These are phyloP conservation scores for Patella caerulea DNA, from an alignment of 2,888 invertebrate genomes.

Conservation along the genomic window DNA sequence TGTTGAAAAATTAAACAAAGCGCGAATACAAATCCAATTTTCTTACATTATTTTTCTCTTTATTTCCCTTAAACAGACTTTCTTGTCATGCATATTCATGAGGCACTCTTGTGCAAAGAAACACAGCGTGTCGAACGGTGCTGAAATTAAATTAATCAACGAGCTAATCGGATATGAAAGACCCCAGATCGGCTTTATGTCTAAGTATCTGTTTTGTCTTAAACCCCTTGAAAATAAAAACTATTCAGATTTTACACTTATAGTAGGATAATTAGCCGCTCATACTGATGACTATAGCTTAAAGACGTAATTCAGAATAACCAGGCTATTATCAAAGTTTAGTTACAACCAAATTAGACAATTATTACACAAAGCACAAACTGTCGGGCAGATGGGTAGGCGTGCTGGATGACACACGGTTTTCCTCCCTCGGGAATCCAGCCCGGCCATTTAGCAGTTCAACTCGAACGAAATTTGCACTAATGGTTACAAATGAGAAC, in stretches of 20 bases:
- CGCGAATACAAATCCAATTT: neutral
- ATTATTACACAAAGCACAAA: neutral
- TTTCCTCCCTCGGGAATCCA: neutral
- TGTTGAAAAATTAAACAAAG: conserved; percentile 2
- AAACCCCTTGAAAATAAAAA: neutral
- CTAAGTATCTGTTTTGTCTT: conserved; percentile 5
- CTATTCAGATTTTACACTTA: neutral
- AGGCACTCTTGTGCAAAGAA: conserved; percentile 1
- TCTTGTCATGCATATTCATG: conserved; percentile 5
- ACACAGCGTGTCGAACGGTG: neutral
- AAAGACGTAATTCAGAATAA: no score
- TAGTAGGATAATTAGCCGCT: neutral
- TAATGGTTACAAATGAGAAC: conserved; percentile 10
- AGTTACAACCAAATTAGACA: neutral
- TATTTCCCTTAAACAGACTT: neutral
- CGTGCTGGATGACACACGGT: neutral
- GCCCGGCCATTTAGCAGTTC: conserved; percentile 5
- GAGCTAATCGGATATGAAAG: neutral
- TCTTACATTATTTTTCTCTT: conserved; percentile 9
- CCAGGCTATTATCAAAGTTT: no score
- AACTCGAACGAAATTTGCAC: neutral
- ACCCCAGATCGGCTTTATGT: neutral
- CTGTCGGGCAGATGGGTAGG: neutral
- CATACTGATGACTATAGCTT: neutral
- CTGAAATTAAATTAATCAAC: neutral